A percentile compares a stretch with the other conserved stretches of the same genome.
These are phyloP conservation scores for Odontesthes bonariensis DNA, from an alignment of 2,113 vertebrate species.

Conservation along the genomic window DNA sequence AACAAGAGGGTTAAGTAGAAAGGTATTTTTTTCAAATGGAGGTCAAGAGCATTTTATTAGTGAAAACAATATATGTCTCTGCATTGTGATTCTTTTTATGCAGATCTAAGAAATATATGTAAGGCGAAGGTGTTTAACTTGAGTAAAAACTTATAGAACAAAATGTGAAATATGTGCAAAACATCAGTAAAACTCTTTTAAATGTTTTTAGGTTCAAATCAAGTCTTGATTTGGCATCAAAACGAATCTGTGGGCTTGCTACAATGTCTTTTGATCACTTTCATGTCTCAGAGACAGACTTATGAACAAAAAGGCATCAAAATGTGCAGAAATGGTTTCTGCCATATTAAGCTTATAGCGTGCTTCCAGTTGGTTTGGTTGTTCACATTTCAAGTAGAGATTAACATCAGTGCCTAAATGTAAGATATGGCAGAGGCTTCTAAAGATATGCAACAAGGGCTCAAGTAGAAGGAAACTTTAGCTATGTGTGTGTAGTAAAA, in stretches of 20 bases:
- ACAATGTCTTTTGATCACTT: not conserved
- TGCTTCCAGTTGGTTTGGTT: conserved; percentile 8
- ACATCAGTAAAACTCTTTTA: not conserved
- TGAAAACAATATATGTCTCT: conserved; percentile 14
- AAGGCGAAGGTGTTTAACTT: not conserved
- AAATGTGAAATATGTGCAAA: too few species aligned
- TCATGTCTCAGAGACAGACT: conserved; percentile 7
- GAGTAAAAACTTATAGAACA: too few species aligned
- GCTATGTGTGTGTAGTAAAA: not conserved
- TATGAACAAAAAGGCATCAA: not conserved
- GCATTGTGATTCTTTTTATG: conserved; percentile 3
- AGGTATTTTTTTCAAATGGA: conserved; percentile 12
- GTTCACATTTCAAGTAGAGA: conserved; percentile 1
- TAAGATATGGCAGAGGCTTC: not conserved
- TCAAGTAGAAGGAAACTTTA: not conserved
- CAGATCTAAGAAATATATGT: not conserved
- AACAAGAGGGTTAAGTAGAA: conserved; percentile 16
- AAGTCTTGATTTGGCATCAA: not conserved
- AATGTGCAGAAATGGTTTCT: conserved; percentile 1
- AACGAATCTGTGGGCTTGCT: not conserved
- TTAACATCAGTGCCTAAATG: not conserved
- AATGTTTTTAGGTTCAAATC: conserved; percentile 18
- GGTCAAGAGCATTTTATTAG: conserved; percentile 23
- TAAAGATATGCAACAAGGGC: not conserved
- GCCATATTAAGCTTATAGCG: not conserved